Percentiles rank a stretch among this genome's conserved stretches.
Conservation (phyloP, 2,113 vertebrate species). For the Dendrocopos noguchii region DNA sequence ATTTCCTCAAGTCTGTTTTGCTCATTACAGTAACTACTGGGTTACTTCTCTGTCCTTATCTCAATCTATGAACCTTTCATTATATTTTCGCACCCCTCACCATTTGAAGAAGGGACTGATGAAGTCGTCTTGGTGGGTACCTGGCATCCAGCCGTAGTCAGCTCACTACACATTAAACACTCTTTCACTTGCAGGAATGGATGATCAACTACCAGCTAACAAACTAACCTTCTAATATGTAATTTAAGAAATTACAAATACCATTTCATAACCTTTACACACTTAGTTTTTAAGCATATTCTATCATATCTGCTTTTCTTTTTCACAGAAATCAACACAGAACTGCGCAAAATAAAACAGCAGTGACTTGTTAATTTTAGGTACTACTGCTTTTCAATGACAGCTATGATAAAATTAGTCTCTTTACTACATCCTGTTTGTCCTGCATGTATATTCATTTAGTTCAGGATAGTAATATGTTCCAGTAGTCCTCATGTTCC, state of each 20-base stretch:
- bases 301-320: background rate
- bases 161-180: no score
- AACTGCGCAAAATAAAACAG: background rate
- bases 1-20: no score
- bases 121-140: no score
- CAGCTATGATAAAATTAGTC: background rate
- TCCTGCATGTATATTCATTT: background rate
- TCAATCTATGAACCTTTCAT: accelerated
- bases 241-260: background rate
- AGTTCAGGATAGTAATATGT: background rate
- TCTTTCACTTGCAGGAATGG: background rate
- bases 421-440: background rate
- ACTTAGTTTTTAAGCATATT: background rate
- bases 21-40: background rate
- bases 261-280: background rate
- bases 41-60: background rate
- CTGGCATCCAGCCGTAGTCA: no score
- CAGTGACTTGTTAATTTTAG: background rate
- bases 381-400: background rate
- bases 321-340: background rate
- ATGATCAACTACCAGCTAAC: background rate
- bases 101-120: no score
- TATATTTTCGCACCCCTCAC: background rate
- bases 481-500: background rate
- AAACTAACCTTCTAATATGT: background rate